Percentiles rank a stretch among this genome's conserved stretches.
Conservation (phyloP, 1,140 invertebrate species). For the Trachymyrmex septentrionalis region DNA sequence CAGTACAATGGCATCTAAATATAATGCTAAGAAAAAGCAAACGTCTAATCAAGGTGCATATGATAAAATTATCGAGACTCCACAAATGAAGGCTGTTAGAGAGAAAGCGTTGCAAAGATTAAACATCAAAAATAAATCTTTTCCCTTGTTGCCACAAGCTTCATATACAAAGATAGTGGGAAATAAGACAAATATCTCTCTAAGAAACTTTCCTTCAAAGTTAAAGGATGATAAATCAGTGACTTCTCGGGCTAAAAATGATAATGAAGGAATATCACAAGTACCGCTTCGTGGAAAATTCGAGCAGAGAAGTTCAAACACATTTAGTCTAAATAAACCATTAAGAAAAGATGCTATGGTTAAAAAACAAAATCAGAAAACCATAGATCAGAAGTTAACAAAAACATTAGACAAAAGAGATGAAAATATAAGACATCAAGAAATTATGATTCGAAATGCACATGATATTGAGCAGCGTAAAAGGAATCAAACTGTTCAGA, state of each 20-base stretch:
- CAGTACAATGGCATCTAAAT: conserved; percentile 9
- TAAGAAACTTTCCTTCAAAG: neutral
- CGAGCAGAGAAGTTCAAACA: neutral
- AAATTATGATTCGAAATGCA: conserved; percentile 12
- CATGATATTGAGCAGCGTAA: neutral
- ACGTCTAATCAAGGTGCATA: neutral
- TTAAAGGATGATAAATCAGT: neutral
- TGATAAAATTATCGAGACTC: conserved; percentile 63
- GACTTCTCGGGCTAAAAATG: neutral
- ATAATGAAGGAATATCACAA: conserved; percentile 54
- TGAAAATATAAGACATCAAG: neutral
- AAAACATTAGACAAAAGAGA: conserved; percentile 11
- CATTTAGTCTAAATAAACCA: neutral
- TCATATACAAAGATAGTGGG: neutral
- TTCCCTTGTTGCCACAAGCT: neutral
- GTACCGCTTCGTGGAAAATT: conserved; percentile 70
- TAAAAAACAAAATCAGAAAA: neutral
- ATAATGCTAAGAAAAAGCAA: conserved; percentile 22
- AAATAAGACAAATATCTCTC: neutral
- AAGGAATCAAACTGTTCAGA: neutral
- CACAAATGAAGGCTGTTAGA: conserved; percentile 74
- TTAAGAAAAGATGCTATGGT: neutral
- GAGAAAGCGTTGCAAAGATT: conserved; percentile 67
- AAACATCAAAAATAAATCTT: neutral
- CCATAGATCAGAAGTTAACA: too few species aligned